Evolutionary conservation across 2,113 vertebrate genomes (phyloP).

Genomic region (Glaucidium brasilianum): DNA sequence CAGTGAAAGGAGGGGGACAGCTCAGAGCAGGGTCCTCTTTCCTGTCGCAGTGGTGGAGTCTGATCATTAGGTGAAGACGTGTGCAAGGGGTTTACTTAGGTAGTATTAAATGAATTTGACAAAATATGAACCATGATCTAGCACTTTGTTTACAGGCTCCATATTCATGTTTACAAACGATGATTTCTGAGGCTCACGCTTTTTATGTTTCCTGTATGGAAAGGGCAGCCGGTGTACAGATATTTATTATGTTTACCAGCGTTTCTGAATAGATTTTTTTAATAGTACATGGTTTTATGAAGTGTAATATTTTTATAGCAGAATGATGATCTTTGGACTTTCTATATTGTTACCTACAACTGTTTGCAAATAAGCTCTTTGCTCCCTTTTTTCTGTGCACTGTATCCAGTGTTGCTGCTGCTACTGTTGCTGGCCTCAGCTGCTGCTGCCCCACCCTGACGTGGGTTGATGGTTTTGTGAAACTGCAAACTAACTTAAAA

Average conservation of each 20-base stretch:
- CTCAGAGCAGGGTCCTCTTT: background rate
- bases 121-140: background rate
- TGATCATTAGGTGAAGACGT: background rate
- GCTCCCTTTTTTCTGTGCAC: background rate
- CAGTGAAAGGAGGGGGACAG: background rate
- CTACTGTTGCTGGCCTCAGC: constrained; percentile 14
- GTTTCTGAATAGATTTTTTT: constrained; percentile 72
- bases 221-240: constrained; percentile 53
- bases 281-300: constrained; percentile 74
- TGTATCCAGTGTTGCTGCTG: background rate
- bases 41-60: background rate
- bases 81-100: background rate
- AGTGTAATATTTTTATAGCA: constrained; percentile 71
- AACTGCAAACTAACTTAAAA: constrained; percentile 5
- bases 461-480: background rate
- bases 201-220: constrained; percentile 10
- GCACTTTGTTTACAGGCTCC: constrained; percentile 46
- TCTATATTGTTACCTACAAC: constrained; percentile 24
- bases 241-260: constrained; percentile 73
- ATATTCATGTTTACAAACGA: constrained; percentile 39
- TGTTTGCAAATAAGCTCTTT: background rate
- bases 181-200: background rate
- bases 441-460: background rate
- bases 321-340: constrained; percentile 57
- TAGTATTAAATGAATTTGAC: background rate